phyloP scores from a whole-genome alignment of 2,797 vertebrate genomes.

The Leucoraja ocellata region DNA sequence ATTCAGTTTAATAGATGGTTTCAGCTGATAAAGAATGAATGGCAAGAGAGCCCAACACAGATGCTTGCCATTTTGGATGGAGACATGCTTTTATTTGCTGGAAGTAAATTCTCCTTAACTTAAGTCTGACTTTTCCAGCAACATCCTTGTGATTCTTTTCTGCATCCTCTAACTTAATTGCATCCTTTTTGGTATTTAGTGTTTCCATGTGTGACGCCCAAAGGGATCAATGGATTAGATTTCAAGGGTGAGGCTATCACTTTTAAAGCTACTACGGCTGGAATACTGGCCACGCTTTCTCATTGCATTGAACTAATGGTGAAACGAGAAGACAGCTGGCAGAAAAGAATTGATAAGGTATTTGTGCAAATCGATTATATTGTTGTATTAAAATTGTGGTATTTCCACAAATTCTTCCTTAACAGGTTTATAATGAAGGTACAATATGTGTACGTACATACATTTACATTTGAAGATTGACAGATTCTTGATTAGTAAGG shows the following conservation, averaged over 20 bases:
- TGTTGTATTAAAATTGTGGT: background rate
- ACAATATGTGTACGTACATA: background rate
- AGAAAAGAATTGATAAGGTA: slow-evolving; percentile 93
- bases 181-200: slow-evolving; percentile 47
- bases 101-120: too few relatives aligned
- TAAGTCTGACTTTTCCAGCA: background rate
- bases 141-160: too few relatives aligned
- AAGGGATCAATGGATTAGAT: slow-evolving; percentile 85
- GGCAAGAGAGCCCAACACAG: too few relatives aligned
- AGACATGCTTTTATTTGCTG: too few relatives aligned
- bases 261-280: slow-evolving; percentile 93
- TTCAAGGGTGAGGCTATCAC: slow-evolving; percentile 98
- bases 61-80: too few relatives aligned
- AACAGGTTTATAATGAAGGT: background rate
- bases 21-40: too few relatives aligned
- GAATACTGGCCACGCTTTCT: slow-evolving; percentile 88
- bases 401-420: background rate
- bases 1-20: too few relatives aligned
- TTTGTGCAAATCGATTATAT: slow-evolving; percentile 13
- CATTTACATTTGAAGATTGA: too few relatives aligned
- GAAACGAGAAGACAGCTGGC: slow-evolving; percentile 93
- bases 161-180: too few relatives aligned
- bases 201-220: slow-evolving; percentile 72
- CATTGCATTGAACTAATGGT: slow-evolving; percentile 95
- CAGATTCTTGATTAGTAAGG: too few relatives aligned